Base-by-base conservation (phyloP, 2,888 invertebrate genomes). In the Dicranocentrus wangi region DNA sequence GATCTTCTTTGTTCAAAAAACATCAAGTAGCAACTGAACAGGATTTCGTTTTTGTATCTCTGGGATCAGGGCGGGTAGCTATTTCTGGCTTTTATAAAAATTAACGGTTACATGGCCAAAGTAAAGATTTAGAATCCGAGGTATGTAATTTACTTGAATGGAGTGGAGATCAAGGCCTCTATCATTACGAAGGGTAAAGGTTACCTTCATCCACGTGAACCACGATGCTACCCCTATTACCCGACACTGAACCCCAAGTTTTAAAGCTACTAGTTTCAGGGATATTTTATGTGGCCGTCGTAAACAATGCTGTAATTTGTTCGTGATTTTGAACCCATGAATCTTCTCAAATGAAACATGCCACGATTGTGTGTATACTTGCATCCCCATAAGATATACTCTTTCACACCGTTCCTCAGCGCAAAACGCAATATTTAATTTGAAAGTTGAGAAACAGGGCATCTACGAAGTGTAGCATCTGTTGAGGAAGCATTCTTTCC, bases 171-270 rank as follows among this genome's bases (percentile, higher is more conserved):
- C 71, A 79, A 71, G 65, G 70, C 51, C 66, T 47, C 42, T 39
- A 58, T 63, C 47, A 78, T 70, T 77, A 70, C 10, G 2, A 51
- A 55, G 78, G 70, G 25, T 43, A 79, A 79, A 72, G 79, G 78
- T 78, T 78, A 71, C 27, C n/a, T 21, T 32, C 23, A 70, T 53
- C 27, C 79, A 79, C 79, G 79, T 79, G 79, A 79, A 47, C 65
- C 15, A 17, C 5, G 39, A 65, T 1, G 79, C 79, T 79, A 72
- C 79, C 58, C 60, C 65, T 71, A 43, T 71, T 79, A 71, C 79
- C 55, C 79, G n/a, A 23, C 17, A 63, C 13, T 39, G 39, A 7
- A 39, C 39, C 7, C 39, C 7, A 7, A 39, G 39, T 39, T 13
- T 39, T 13, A 13, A 39, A 8, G 39, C 39, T 39, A 13, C 39